phyloP scores from a whole-genome alignment of 2,797 vertebrate genomes.

The Sebastes baramenuke region DNA sequence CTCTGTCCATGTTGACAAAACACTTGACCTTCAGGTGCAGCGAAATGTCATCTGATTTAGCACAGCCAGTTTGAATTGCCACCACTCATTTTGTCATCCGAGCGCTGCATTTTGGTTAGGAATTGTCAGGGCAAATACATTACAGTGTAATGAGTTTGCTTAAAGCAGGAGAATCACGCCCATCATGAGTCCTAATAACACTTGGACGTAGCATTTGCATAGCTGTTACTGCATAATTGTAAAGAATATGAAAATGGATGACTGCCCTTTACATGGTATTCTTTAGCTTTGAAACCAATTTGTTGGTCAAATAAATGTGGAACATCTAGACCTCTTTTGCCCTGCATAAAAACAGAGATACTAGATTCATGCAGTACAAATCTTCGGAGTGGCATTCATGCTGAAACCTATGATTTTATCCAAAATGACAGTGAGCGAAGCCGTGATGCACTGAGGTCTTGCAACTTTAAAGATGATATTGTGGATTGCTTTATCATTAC shows the following conservation, averaged over 20 bases:
- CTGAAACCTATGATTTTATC: slow-evolving; percentile 59
- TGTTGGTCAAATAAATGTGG: slow-evolving; percentile 42
- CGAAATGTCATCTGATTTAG: slow-evolving; percentile 81
- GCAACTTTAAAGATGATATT: slow-evolving; percentile 57
- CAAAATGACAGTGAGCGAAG: slow-evolving; percentile 46
- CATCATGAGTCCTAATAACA: slow-evolving; percentile 4
- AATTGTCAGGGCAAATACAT: slow-evolving; percentile 66
- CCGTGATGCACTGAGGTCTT: slow-evolving; percentile 44
- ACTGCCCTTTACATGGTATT: neutral
- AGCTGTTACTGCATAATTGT: slow-evolving; percentile 10
- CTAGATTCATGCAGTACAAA: slow-evolving; percentile 27
- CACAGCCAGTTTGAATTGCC: slow-evolving; percentile 62
- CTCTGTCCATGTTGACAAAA: slow-evolving; percentile 72
- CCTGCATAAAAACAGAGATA: neutral
- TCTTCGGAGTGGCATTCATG: slow-evolving; percentile 57
- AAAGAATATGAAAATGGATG: slow-evolving; percentile 11
- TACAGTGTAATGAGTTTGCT: slow-evolving; percentile 47
- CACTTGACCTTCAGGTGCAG: slow-evolving; percentile 82
- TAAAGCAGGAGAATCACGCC: slow-evolving; percentile 22
- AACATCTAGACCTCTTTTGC: slow-evolving; percentile 13
- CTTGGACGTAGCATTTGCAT: slow-evolving; percentile 4
- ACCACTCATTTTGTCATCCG: slow-evolving; percentile 65
- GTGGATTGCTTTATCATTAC: slow-evolving; percentile 40
- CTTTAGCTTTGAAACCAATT: slow-evolving; percentile 8
- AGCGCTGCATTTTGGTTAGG: slow-evolving; percentile 52